Evolutionary conservation across 2,797 vertebrate species (phyloP).

Genomic region (Silurus lanzhouensis): DNA sequence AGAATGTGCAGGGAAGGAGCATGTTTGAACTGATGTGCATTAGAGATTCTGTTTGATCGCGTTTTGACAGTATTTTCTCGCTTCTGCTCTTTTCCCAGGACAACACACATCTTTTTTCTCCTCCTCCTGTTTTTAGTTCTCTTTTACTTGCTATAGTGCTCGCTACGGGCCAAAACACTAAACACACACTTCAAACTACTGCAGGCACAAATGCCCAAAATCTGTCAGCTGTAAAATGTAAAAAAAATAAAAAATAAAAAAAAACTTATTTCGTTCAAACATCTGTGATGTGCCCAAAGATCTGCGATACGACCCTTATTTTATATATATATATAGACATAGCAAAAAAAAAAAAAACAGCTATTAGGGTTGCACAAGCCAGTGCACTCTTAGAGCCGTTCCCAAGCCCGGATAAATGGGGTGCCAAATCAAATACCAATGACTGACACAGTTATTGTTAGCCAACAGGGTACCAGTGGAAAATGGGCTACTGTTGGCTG

Average conservation of each 20-base stretch:
- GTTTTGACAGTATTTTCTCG: constrained; percentile 15
- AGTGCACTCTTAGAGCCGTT: too few relatives aligned
- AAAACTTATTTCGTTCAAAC: background rate
- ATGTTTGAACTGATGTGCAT: constrained; percentile 9
- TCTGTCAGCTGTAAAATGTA: background rate
- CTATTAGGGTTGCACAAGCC: too few relatives aligned
- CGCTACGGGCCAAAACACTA: background rate
- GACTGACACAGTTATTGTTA: too few relatives aligned
- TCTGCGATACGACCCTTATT: too few relatives aligned
- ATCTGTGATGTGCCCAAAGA: too few relatives aligned
- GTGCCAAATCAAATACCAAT: too few relatives aligned
- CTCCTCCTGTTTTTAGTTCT: background rate
- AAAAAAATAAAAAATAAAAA: background rate
- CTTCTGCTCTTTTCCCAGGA: constrained; percentile 19
- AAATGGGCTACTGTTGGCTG: too few relatives aligned
- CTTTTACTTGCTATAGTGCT: background rate
- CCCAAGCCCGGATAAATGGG: too few relatives aligned
- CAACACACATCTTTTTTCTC: background rate
- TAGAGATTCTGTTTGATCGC: constrained; percentile 23
- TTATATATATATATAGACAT: too few relatives aligned
- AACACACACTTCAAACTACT: background rate
- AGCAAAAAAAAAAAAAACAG: too few relatives aligned
- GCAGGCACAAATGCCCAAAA: background rate
- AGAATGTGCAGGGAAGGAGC: background rate
- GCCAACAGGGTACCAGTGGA: too few relatives aligned